Evolutionary conservation across 2,113 vertebrate species (phyloP).

Genomic region (Parotia lawesii): DNA sequence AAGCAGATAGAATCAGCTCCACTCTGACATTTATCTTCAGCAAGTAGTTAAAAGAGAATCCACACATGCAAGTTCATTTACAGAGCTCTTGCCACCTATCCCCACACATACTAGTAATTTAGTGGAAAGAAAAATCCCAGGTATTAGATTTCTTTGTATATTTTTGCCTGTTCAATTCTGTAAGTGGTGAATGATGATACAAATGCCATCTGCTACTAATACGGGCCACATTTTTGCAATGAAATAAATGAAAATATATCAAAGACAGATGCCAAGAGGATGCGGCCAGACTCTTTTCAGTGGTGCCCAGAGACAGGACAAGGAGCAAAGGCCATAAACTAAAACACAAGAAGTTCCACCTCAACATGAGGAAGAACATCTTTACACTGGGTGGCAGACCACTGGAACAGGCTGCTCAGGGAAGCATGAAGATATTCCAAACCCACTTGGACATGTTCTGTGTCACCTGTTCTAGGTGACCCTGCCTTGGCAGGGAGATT

Average conservation of each 20-base stretch:
- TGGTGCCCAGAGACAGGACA: background rate
- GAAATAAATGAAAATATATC: background rate
- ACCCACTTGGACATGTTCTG: accelerated
- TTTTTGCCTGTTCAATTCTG: background rate
- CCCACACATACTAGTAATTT: background rate
- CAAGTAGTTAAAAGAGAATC: background rate
- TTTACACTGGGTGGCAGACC: background rate
- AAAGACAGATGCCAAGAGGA: background rate
- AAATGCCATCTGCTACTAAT: slow-evolving; percentile 11
- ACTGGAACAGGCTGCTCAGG: background rate
- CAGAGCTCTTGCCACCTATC: background rate
- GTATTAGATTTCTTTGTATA: background rate
- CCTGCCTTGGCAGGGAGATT: background rate
- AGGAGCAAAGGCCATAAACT: background rate
- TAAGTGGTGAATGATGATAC: slow-evolving; percentile 4
- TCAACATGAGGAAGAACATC: background rate
- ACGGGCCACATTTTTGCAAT: slow-evolving; percentile 10
- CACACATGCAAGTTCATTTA: background rate
- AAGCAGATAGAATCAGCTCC: background rate
- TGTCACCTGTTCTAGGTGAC: background rate
- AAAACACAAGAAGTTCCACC: background rate
- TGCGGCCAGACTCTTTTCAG: background rate
- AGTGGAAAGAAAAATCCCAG: background rate
- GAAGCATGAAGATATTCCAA: background rate
- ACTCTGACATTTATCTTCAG: background rate